Percentiles rank a stretch among this genome's conserved stretches.
These are phyloP conservation scores for Agrochola circellaris DNA, from an alignment of 2,888 invertebrate species.

Conservation along the genomic window DNA sequence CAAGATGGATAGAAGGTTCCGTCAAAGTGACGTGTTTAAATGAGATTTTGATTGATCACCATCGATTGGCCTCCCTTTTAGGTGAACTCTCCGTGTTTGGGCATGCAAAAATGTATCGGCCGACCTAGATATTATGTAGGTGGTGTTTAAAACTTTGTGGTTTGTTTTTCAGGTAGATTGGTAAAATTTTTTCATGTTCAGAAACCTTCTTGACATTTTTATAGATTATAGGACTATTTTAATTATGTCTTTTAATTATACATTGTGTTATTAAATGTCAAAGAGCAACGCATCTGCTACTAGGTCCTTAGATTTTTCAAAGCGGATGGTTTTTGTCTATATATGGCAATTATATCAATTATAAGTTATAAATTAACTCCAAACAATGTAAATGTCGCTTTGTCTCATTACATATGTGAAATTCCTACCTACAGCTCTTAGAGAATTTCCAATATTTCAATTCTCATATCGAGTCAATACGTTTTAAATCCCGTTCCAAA, in stretches of 20 bases:
- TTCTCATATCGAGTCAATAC: neutral
- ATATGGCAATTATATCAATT: no score
- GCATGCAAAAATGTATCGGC: conserved; percentile 65
- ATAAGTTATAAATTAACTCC: no score
- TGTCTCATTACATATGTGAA: neutral
- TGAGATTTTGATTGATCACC: conserved; percentile 87
- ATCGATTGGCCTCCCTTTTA: conserved; percentile 65
- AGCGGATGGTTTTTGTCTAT: neutral
- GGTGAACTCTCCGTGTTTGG: conserved; percentile 62
- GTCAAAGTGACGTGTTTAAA: conserved; percentile 79
- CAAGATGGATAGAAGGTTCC: conserved; percentile 82
- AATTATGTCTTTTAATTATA: no score
- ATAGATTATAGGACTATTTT: neutral
- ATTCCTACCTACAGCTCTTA: neutral
- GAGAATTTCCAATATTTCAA: neutral
- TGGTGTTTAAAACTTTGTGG: conserved; percentile 25
- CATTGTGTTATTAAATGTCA: no score
- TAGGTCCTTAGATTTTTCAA: neutral
- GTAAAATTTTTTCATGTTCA: neutral
- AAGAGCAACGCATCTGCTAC: neutral
- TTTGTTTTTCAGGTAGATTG: neutral
- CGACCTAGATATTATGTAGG: conserved; percentile 55
- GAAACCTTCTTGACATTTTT: neutral
- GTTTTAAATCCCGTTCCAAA: conserved; percentile 19
- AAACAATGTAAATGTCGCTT: neutral